These are phyloP conservation scores for Choristoneura rosaceana DNA, from an alignment of 2,888 invertebrate genomes.

Conservation along the genomic window DNA sequence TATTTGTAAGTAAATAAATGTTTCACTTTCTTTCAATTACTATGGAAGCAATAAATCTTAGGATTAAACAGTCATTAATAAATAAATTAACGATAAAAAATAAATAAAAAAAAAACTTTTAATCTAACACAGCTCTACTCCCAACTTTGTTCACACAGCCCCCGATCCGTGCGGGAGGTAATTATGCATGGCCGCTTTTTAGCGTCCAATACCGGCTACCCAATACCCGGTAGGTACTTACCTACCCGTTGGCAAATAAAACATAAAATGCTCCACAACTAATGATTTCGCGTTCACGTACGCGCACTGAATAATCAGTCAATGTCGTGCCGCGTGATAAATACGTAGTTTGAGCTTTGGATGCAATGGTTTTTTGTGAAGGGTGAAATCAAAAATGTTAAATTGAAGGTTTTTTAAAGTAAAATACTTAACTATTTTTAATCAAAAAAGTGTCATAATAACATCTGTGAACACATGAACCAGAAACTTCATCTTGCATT, in stretches of 20 bases:
- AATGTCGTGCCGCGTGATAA: slow-evolving; percentile 14
- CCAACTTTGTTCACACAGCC: slow-evolving; percentile 57
- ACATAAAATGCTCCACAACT: slow-evolving; percentile 79
- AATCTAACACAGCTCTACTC: slow-evolving; percentile 53
- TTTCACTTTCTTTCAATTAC: no score
- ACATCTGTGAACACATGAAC: no score
- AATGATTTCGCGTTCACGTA: slow-evolving; percentile 70
- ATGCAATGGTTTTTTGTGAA: not conserved
- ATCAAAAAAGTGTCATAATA: no score
- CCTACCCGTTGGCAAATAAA: slow-evolving; percentile 43
- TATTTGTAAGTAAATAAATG: no score
- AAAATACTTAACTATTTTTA: no score
- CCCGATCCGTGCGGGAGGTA: slow-evolving; percentile 78
- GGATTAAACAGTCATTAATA: not conserved
- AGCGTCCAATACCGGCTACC: slow-evolving; percentile 58
- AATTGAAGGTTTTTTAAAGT: no score
- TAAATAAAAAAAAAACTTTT: slow-evolving; percentile 30
- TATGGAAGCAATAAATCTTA: no score
- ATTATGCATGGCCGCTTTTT: slow-evolving; percentile 85
- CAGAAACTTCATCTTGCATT: no score
- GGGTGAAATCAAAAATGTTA: no score
- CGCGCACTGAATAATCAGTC: slow-evolving; percentile 36
- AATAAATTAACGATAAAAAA: slow-evolving; percentile 30
- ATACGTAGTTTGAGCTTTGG: slow-evolving; percentile 21
- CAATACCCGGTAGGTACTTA: slow-evolving; percentile 8